phyloP scores from a whole-genome alignment of 2,797 vertebrate genomes.

The Ctenosaura bakeri region DNA sequence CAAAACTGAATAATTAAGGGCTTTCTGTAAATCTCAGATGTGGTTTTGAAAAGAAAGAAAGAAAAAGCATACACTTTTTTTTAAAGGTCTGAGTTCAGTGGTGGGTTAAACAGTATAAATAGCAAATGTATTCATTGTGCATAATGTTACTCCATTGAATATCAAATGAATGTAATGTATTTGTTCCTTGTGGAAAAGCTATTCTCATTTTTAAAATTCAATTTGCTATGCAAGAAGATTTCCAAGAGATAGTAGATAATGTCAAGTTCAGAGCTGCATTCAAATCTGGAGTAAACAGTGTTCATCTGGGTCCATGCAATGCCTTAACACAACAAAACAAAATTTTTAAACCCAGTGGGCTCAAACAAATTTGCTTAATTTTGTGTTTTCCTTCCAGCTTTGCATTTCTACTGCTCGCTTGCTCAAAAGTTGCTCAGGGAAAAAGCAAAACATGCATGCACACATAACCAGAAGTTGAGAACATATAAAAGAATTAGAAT shows the following conservation, averaged over 20 bases:
- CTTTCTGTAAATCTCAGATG: neutral
- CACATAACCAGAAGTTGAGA: neutral
- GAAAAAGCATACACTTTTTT: neutral
- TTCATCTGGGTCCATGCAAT: constrained; percentile 60
- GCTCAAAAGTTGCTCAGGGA: constrained; percentile 44
- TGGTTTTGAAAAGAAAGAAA: neutral
- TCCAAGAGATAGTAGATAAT: constrained; percentile 53
- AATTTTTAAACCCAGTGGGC: constrained; percentile 19
- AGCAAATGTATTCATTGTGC: constrained; percentile 44
- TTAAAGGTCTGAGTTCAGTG: constrained; percentile 42
- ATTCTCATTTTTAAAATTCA: constrained; percentile 21
- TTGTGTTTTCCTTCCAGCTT: constrained; percentile 62
- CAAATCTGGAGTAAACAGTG: constrained; percentile 41
- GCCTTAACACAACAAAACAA: constrained; percentile 42
- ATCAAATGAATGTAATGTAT: constrained; percentile 55
- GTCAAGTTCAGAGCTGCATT: constrained; percentile 50
- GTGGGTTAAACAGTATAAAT: constrained; percentile 27
- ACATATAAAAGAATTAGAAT: constrained; percentile 49
- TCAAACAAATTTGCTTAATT: constrained; percentile 69
- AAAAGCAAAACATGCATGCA: constrained; percentile 21
- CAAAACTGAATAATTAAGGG: neutral
- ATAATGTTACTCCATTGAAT: constrained; percentile 22
- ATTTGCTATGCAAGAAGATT: constrained; percentile 53
- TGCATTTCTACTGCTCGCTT: constrained; percentile 52
- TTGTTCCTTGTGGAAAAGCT: constrained; percentile 32